These are phyloP conservation scores for Aromia moschata DNA, from an alignment of 2,888 invertebrate genomes.

Conservation along the genomic window DNA sequence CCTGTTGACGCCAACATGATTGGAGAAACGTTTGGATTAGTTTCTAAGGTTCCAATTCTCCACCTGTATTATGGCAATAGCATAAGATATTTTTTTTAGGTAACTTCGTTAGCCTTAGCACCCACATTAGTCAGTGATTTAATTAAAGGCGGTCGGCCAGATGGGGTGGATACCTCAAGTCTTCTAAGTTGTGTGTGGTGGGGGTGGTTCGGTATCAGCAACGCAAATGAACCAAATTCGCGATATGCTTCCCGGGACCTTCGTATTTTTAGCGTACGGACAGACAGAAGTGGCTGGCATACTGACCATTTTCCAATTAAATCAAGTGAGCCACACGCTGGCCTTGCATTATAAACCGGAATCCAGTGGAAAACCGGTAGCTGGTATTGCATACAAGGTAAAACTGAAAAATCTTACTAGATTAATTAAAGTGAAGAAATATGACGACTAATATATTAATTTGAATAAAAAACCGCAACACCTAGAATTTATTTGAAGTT, in stretches of 20 bases:
- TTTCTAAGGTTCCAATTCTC: too few species aligned
- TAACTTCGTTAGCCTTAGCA: slow-evolving; percentile 47
- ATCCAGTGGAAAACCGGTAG: slow-evolving; percentile 49
- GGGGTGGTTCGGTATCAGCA: slow-evolving; percentile 52
- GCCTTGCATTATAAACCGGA: slow-evolving; percentile 48
- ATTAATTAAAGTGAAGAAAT: too few species aligned
- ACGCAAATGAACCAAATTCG: slow-evolving; percentile 48
- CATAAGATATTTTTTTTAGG: slow-evolving; percentile 44
- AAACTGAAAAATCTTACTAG: too few species aligned
- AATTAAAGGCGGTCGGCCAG: slow-evolving; percentile 53
- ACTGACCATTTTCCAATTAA: slow-evolving; percentile 46
- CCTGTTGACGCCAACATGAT: too few species aligned
- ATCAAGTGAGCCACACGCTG: slow-evolving; percentile 48
- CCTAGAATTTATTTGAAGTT: too few species aligned
- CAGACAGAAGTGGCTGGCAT: slow-evolving; percentile 57
- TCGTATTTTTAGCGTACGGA: slow-evolving; percentile 53
- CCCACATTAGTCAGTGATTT: slow-evolving; percentile 50
- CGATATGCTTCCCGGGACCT: slow-evolving; percentile 56
- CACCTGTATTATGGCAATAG: too few species aligned
- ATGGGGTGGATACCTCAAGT: slow-evolving; percentile 53
- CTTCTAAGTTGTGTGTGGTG: slow-evolving; percentile 47
- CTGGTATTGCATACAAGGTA: slow-evolving; percentile 54
- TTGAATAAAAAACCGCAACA: too few species aligned
- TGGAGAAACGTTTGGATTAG: too few species aligned
- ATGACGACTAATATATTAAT: too few species aligned